phyloP scores from a whole-genome alignment of 2,797 vertebrate genomes.

The Dryobates pubescens region DNA sequence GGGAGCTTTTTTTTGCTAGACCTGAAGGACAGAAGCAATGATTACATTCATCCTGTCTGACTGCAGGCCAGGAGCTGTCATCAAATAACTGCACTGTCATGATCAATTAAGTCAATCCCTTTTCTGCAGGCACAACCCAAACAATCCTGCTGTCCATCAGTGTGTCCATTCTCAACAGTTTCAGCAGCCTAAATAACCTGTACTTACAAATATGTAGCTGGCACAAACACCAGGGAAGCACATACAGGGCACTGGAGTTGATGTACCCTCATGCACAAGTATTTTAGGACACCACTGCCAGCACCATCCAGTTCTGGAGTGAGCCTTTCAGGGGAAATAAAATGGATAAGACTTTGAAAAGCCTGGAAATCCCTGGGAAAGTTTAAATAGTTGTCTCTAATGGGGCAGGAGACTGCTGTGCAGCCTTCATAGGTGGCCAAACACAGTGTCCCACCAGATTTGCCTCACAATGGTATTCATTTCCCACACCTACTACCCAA shows the following conservation, averaged over 20 bases:
- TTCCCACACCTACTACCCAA: background rate
- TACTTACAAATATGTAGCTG: background rate
- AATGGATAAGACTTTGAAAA: background rate
- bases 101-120: background rate
- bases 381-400: background rate
- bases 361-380: fast-evolving
- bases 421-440: no score
- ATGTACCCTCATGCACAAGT: fast-evolving
- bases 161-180: background rate
- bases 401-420: background rate
- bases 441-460: background rate
- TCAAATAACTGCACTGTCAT: background rate
- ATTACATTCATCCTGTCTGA: background rate
- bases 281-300: background rate
- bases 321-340: background rate
- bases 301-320: background rate
- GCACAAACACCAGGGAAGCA: background rate
- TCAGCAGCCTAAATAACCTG: background rate
- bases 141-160: background rate
- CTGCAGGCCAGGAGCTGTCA: background rate
- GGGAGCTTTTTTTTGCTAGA: background rate
- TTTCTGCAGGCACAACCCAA: background rate
- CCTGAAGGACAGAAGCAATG: background rate
- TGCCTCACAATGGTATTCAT: background rate
- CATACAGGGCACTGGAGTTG: background rate